Percentiles rank a stretch among this genome's conserved stretches.
Evolutionary conservation across 92 coral and sea anemone species (phyloP).

Genomic region (Chrysogorgia sp.): DNA sequence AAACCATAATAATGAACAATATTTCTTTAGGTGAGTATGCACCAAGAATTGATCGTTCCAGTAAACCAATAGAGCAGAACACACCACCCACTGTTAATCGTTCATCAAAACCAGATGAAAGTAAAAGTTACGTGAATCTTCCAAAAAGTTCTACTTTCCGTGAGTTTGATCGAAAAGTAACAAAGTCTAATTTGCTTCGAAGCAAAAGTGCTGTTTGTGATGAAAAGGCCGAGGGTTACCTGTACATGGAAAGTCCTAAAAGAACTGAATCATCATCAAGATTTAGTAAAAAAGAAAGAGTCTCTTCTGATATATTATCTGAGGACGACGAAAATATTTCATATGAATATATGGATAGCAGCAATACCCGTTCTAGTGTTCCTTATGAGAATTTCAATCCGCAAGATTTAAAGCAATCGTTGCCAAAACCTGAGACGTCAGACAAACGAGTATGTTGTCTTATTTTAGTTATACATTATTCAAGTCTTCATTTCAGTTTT

Average conservation of each 20-base stretch:
- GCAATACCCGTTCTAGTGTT: background rate
- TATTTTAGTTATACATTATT: no score
- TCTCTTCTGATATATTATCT: background rate
- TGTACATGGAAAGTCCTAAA: slow-evolving; percentile 40
- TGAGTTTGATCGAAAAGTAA: background rate
- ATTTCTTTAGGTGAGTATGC: background rate
- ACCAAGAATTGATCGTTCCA: background rate
- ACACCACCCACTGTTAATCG: background rate
- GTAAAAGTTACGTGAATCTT: background rate
- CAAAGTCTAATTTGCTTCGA: slow-evolving; percentile 11
- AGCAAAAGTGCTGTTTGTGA: slow-evolving; percentile 35
- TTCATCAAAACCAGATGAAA: background rate
- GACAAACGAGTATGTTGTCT: background rate
- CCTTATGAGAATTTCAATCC: background rate
- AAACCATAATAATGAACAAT: background rate
- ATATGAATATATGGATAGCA: background rate
- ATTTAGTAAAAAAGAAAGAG: slow-evolving; percentile 11
- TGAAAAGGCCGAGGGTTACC: slow-evolving; percentile 5
- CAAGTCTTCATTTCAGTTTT: no score
- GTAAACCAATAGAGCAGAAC: background rate
- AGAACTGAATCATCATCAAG: slow-evolving; percentile 38
- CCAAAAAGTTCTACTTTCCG: slow-evolving; percentile 16
- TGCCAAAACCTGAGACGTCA: background rate
- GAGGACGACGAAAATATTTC: background rate
- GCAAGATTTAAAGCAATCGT: background rate